A percentile compares a stretch with the other conserved stretches of the same genome.
Evolutionary conservation across 2,797 vertebrate species (phyloP).

Genomic region (Falco berigora): DNA sequence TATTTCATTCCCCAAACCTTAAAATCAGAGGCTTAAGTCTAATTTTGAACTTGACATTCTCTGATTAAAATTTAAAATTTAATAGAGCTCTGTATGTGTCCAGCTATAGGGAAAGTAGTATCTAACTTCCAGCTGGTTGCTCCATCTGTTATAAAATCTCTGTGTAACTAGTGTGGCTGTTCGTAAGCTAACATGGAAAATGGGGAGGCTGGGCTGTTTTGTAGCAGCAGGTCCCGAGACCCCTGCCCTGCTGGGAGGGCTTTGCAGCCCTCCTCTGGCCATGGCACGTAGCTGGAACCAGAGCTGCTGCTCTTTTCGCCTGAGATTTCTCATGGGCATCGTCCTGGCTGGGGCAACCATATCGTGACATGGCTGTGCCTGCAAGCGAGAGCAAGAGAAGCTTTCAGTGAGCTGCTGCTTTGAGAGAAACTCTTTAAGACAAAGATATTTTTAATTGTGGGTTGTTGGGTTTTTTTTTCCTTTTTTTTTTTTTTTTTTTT

Average conservation of each 20-base stretch:
- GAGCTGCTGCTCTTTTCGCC: neutral
- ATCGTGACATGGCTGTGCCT: fast-evolving
- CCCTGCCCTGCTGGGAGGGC: neutral
- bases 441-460: neutral
- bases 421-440: neutral
- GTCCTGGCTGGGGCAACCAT: fast-evolving
- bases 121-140: slow-evolving; percentile 4
- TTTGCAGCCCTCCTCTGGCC: neutral
- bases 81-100: neutral
- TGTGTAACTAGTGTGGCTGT: neutral
- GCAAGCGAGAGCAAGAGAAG: neutral
- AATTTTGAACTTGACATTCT: slow-evolving; percentile 1
- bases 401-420: neutral
- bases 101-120: neutral
- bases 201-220: neutral
- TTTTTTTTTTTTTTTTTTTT: neutral
- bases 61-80: slow-evolving; percentile 51
- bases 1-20: neutral
- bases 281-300: neutral
- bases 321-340: neutral
- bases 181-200: neutral
- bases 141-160: neutral
- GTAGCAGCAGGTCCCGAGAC: neutral
- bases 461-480: neutral
- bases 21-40: neutral